Evolutionary conservation across 2,888 invertebrate species (phyloP).

Genomic region (Acrocyrtus sp.): DNA sequence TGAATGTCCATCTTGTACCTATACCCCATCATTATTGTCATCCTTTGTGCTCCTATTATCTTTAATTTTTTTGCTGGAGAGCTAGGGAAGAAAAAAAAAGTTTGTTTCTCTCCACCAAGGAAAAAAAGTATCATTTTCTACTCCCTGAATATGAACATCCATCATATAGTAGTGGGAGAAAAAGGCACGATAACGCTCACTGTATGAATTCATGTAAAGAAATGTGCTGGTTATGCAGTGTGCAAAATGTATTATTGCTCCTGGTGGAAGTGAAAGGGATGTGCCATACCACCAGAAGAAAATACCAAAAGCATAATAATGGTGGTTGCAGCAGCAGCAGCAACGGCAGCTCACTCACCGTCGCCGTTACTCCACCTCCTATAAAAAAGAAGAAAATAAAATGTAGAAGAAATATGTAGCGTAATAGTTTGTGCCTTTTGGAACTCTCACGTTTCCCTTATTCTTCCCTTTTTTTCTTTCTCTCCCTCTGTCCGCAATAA

Average conservation of each 20-base stretch:
- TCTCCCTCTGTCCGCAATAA: slow-evolving; percentile 10
- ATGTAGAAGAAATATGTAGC: not conserved
- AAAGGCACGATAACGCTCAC: too few relatives aligned
- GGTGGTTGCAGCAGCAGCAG: too few relatives aligned
- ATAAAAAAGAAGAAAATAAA: too few relatives aligned
- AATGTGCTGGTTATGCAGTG: not conserved
- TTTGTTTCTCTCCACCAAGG: not conserved
- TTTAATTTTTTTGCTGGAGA: slow-evolving; percentile 2
- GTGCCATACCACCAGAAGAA: too few relatives aligned
- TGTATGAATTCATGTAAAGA: slow-evolving; percentile 5
- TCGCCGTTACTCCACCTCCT: not conserved
- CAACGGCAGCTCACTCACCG: too few relatives aligned
- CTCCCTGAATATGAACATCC: slow-evolving; percentile 4
- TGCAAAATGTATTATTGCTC: slow-evolving; percentile 4
- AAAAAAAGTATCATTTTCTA: slow-evolving; percentile 5
- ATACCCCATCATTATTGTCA: slow-evolving; percentile 29
- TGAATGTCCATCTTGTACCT: slow-evolving; percentile 35
- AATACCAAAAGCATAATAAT: too few relatives aligned
- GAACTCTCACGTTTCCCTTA: not conserved
- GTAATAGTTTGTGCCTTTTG: slow-evolving; percentile 4
- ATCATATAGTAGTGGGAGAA: too few relatives aligned
- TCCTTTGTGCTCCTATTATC: slow-evolving; percentile 20
- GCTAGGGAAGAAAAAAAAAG: slow-evolving; percentile 7
- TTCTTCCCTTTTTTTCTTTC: too few relatives aligned
- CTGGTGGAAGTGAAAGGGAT: not conserved